These are phyloP conservation scores for Spilosoma lubricipeda DNA, from an alignment of 2,888 invertebrate species.

Conservation along the genomic window DNA sequence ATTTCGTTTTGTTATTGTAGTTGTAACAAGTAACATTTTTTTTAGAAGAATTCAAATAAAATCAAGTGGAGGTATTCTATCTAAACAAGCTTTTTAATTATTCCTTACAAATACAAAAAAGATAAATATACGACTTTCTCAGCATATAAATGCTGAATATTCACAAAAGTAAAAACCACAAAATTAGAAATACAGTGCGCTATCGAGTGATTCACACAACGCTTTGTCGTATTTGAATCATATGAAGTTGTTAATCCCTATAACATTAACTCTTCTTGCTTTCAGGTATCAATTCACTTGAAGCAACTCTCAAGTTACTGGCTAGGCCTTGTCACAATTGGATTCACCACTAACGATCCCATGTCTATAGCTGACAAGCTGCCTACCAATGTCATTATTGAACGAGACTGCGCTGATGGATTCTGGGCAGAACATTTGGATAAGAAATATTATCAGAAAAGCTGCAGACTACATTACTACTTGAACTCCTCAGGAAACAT, in stretches of 20 bases:
- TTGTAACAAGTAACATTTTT: no score
- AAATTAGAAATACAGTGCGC: no score
- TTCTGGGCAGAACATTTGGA: slow-evolving; percentile 6
- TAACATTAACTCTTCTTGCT: background rate
- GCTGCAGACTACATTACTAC: background rate
- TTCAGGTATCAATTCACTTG: slow-evolving; percentile 1
- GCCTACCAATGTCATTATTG: background rate
- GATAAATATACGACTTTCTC: no score
- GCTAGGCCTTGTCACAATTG: background rate
- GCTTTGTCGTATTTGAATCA: background rate
- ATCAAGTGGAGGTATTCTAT: no score
- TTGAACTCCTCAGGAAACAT: slow-evolving; percentile 2
- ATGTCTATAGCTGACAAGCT: background rate
- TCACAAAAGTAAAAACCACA: no score
- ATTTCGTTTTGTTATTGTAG: no score
- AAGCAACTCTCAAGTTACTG: background rate
- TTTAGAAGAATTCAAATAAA: no score
- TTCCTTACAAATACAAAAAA: no score
- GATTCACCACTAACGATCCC: slow-evolving; percentile 5
- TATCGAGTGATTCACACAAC: no score
- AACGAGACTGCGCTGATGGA: background rate
- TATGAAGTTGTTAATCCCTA: no score
- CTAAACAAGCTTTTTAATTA: no score
- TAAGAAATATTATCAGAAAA: background rate
- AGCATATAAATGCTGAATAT: no score